A percentile compares a stretch with the other conserved stretches of the same genome.
These are phyloP conservation scores for Sipha flava DNA, from an alignment of 1,140 invertebrate species.

Conservation along the genomic window DNA sequence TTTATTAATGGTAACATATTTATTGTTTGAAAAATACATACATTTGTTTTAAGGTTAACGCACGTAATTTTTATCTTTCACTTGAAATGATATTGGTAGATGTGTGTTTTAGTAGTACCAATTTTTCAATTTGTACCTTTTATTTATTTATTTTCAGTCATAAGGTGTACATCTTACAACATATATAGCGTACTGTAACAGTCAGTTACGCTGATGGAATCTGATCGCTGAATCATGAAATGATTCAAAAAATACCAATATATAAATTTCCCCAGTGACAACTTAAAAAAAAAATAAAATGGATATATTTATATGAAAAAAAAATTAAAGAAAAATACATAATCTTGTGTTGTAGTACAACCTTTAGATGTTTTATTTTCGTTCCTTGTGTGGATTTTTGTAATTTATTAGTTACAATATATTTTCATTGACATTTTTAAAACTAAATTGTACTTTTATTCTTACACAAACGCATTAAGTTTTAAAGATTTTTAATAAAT, in stretches of 20 bases:
- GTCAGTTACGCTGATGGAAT: background rate
- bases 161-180: background rate
- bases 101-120: background rate
- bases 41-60: background rate
- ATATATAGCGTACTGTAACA: background rate
- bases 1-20: background rate
- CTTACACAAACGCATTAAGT: too few species aligned
- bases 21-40: background rate
- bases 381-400: too few species aligned
- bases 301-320: background rate
- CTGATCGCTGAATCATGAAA: background rate
- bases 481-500: too few species aligned
- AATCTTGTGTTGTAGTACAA: too few species aligned
- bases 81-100: background rate
- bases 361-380: too few species aligned
- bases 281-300: background rate
- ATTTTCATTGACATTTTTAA: too few species aligned
- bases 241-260: background rate
- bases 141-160: background rate
- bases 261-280: background rate
- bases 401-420: too few species aligned
- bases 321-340: too few species aligned
- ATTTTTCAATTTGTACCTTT: background rate
- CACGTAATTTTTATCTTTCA: background rate
- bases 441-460: too few species aligned